phyloP scores from a whole-genome alignment of 2,113 vertebrate genomes.

The Lagopus leucura region DNA sequence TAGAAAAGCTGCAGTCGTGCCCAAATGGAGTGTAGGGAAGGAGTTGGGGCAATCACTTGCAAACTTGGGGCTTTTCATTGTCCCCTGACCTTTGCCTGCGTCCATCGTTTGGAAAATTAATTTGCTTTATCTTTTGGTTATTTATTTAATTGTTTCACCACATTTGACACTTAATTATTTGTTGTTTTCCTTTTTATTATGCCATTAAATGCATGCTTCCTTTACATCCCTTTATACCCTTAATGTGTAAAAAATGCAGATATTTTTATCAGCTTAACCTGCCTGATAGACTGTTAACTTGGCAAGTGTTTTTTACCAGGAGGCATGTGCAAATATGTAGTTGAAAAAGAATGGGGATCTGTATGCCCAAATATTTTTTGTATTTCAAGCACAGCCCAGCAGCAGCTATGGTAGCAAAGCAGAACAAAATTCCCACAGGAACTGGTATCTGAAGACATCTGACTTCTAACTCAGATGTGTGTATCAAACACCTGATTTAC shows the following conservation, averaged over 20 bases:
- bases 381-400: not conserved
- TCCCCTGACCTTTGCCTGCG: not conserved
- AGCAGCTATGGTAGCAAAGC: not conserved
- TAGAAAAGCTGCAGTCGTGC: not conserved
- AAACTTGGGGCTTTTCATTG: not conserved
- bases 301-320: not conserved
- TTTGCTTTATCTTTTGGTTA: not conserved
- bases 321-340: not conserved
- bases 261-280: not conserved
- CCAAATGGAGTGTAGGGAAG: not conserved
- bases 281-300: not conserved
- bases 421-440: not conserved
- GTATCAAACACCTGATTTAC: not conserved
- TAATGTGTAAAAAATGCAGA: not conserved
- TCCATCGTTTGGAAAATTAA: not conserved
- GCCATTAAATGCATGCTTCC: not conserved
- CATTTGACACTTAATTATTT: accelerated
- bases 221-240: not conserved
- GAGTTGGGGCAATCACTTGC: not conserved
- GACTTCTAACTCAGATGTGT: not conserved
- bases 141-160: not conserved
- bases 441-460: not conserved
- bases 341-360: not conserved
- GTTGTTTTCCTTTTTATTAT: not conserved
- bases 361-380: not conserved